These are phyloP conservation scores for Columbina picui DNA, from an alignment of 2,113 vertebrate genomes.

Conservation along the genomic window DNA sequence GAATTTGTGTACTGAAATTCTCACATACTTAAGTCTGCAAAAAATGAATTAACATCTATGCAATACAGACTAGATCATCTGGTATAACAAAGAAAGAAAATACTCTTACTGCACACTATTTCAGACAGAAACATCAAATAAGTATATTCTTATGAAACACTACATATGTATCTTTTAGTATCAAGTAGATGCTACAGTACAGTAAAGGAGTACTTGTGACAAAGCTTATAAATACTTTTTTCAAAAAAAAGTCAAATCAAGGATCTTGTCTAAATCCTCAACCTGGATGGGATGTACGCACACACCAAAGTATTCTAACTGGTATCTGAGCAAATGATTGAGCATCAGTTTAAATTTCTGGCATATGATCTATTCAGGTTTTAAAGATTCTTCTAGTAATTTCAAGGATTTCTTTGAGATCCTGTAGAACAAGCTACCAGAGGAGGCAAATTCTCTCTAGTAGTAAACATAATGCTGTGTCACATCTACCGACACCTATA, in stretches of 20 bases:
- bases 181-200: not conserved
- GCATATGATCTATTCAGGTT: not conserved
- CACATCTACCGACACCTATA: not conserved
- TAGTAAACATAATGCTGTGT: not conserved
- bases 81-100: not conserved
- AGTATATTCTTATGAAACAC: not conserved
- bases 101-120: not conserved
- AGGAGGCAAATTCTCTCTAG: not conserved
- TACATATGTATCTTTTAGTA: not conserved
- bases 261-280: not conserved
- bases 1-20: not conserved
- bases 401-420: not conserved
- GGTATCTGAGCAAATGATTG: not conserved
- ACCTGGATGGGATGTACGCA: not conserved
- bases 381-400: not conserved
- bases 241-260: not conserved
- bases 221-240: not conserved
- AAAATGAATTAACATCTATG: not conserved
- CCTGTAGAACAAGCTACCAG: not conserved
- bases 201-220: not conserved
- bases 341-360: not conserved
- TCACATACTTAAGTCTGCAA: not conserved
- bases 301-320: not conserved
- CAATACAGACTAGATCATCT: not conserved
- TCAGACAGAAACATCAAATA: not conserved